Evolutionary conservation across 1,140 invertebrate genomes (phyloP), one percentile per base, ranked within the genome.

Genomic region (Drosophila tsacasi): DNA sequence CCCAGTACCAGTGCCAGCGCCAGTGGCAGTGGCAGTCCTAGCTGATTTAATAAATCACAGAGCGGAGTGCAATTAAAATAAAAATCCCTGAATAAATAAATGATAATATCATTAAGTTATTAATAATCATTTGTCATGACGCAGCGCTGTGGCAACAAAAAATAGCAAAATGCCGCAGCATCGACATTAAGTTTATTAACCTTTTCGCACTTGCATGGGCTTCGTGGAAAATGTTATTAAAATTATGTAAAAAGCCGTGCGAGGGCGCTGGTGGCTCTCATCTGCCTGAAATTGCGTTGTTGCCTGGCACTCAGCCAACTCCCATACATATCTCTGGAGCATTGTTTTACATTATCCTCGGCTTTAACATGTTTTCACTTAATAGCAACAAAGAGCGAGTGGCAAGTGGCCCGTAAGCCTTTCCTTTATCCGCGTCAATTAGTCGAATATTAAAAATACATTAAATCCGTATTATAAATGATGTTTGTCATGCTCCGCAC

Each of bases 391-490:
- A 77, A 71, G 52, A 60, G 32, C 15, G 21, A 21, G 8, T 21
- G 42, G 50, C 49, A 39, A 85, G 73, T 65, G 55, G 52, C 57
- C 68, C 60, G 42, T 23, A 44, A 66, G 69, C 46, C 61, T 39
- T n/a, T 60, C 55, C 79, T 82, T 90, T 91, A 90, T 85, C 86
- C 57, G 72, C 68, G 72, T 77, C 85, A 90, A 90, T 90, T 90
- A 91, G 85, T 90, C 76, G 79, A 81, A 79, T 82, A 90, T 90
- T 90, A 91, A 90, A 90, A 85, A 85, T 76, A 81, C 82, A 90
- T 90, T 82, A 85, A 90, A 85, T 82, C 74, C 46, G 46, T 74
- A 50, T 59, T 73, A 79, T 87, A 72, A 84, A 84, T 81, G 50
- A 40, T 76, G 62, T 68, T 77, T 69, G 64, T 67, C 52, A 27